Evolutionary conservation across 2,797 vertebrate species (phyloP), one percentile per base, ranked within the genome.

Genomic region (Cryptoblepharus egeriae): DNA sequence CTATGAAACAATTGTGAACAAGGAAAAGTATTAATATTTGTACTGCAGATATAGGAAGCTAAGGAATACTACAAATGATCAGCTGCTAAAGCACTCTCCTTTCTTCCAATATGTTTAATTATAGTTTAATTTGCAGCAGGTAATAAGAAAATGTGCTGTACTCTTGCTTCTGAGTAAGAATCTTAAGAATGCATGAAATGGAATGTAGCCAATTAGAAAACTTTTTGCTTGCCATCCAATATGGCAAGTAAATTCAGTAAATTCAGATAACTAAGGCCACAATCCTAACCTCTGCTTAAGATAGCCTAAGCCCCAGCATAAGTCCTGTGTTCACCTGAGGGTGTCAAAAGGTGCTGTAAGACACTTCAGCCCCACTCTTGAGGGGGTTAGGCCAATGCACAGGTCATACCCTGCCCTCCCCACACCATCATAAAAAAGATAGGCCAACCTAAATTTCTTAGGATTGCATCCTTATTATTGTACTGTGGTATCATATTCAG

Each of bases 1-100:
- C 98, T 98, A 91, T 16, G 91, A 93, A 95, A 90, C 85, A 94
- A 95, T 89, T 57, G 80, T 0, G 35, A 88, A 92, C 0, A 78
- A 77, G 82, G 45, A 92, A 87, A 86, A 57, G 82, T 76, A 61
- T 93, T 85, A 93, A 49, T 30, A 77, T 28, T 12, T 35, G 32
- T 30, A 61, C 11, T 64, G 64, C 35, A 72, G 2, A 22, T 22
- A 58, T 26, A 32, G 1, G 75, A 30, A 61, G 3, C 71, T 49
- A 68, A 80, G 28, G 35, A 45, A 58, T 26, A 42, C 30, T 64
- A 11, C 18, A 52, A 39, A 55, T n/a, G 28, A 39, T 26, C 3
- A 58, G 39, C 18, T 68, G 32, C 16, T 26, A 37, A 55, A 70
- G 4, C 13, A 63, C n/a, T n/a, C 63, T 16, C 12, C 1, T 24